phyloP scores from a whole-genome alignment of 2,888 invertebrate genomes.

The Sarcophaga rosellei region DNA sequence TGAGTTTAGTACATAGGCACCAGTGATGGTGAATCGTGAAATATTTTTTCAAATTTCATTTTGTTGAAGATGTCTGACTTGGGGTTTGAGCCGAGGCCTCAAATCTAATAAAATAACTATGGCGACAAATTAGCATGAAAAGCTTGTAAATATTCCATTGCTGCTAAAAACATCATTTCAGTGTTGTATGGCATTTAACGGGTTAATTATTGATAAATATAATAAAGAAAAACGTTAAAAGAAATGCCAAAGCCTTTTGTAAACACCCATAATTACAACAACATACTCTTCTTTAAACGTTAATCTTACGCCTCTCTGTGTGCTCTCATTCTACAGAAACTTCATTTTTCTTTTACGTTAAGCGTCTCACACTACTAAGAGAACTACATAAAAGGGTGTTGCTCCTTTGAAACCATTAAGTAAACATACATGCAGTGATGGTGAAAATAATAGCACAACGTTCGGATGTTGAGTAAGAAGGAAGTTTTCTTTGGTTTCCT shows the following conservation, averaged over 20 bases:
- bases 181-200: not conserved
- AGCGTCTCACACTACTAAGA: not conserved
- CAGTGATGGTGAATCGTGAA: no score
- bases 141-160: no score
- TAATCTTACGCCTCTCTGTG: not conserved
- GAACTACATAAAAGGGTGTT: slow-evolving; percentile 50
- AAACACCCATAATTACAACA: slow-evolving; percentile 11
- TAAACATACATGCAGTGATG: not conserved
- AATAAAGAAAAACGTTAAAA: not conserved
- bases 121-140: no score
- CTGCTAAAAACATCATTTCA: no score
- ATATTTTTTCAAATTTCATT: no score
- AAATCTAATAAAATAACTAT: no score
- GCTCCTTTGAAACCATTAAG: slow-evolving; percentile 16
- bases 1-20: no score
- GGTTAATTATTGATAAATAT: slow-evolving; percentile 43
- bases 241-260: slow-evolving; percentile 11
- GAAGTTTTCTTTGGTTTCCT: no score
- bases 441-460: no score
- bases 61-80: no score
- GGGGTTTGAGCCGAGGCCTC: no score
- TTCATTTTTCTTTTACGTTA: not conserved
- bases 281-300: not conserved
- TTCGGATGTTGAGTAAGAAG: no score
- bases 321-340: not conserved